These are phyloP conservation scores for Ochotona curzoniae DNA, from an alignment of 2,113 vertebrate genomes.

Conservation along the genomic window DNA sequence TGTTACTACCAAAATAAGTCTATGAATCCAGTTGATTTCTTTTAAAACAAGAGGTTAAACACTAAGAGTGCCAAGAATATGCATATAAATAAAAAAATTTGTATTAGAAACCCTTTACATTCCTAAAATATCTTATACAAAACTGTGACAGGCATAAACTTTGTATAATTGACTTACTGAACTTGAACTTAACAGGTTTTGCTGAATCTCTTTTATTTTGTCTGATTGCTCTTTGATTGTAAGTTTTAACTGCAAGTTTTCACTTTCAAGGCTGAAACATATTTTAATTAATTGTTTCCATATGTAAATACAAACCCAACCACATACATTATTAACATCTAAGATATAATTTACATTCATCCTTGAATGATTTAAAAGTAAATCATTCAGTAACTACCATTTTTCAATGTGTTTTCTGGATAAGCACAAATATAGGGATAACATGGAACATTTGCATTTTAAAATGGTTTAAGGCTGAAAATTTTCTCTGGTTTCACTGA, in stretches of 20 bases:
- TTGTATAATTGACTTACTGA: slow-evolving; percentile 85
- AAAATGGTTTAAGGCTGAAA: not conserved
- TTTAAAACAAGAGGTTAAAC: not conserved
- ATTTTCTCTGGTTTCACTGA: not conserved
- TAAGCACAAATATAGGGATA: not conserved
- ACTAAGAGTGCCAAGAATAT: not conserved
- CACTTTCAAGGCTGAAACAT: slow-evolving; percentile 91
- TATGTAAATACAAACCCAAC: not conserved
- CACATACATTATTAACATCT: not conserved
- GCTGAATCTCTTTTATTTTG: slow-evolving; percentile 89
- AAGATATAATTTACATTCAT: not conserved
- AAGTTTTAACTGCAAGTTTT: slow-evolving; percentile 90
- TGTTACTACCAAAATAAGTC: slow-evolving; percentile 13
- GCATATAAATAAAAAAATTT: slow-evolving; percentile 8
- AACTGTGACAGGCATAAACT: not conserved
- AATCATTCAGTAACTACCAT: not conserved
- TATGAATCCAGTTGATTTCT: not conserved
- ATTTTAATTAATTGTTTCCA: slow-evolving; percentile 50
- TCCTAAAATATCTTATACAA: not conserved
- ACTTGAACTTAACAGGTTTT: slow-evolving; percentile 84
- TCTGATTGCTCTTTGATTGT: slow-evolving; percentile 88
- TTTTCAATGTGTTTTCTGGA: not conserved
- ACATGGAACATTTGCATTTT: not conserved
- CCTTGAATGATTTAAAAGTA: not conserved
- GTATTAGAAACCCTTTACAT: not conserved